These are phyloP conservation scores for Lagenorhynchus albirostris DNA, from an alignment of 2,113 vertebrate genomes.

Conservation along the genomic window DNA sequence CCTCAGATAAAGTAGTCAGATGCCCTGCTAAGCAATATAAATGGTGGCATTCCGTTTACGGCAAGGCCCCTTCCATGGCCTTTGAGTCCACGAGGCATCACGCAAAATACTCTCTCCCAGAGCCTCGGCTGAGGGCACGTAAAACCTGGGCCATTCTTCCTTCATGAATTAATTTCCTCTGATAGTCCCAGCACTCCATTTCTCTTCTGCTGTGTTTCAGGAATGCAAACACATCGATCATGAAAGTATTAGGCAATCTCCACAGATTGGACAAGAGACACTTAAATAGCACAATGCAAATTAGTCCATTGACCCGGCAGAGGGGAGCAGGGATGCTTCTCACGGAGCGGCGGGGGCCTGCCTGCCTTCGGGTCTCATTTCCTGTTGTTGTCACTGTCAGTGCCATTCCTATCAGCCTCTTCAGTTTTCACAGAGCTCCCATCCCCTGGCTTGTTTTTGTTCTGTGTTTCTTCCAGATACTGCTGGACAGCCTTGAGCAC, in stretches of 20 bases:
- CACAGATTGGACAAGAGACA: slow-evolving; percentile 56
- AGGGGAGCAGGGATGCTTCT: slow-evolving; percentile 55
- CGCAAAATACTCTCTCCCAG: slow-evolving; percentile 55
- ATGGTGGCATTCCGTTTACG: slow-evolving; percentile 59
- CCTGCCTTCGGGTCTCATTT: slow-evolving; percentile 75
- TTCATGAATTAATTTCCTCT: not conserved
- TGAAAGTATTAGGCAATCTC: slow-evolving; percentile 39
- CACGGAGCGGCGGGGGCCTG: slow-evolving; percentile 22
- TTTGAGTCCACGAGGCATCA: slow-evolving; percentile 16
- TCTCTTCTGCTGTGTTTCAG: slow-evolving; percentile 61
- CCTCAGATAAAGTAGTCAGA: slow-evolving; percentile 53
- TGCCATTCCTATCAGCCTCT: slow-evolving; percentile 76
- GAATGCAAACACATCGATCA: slow-evolving; percentile 55
- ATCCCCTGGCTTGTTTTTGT: slow-evolving; percentile 82
- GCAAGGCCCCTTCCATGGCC: slow-evolving; percentile 65
- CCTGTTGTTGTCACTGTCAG: slow-evolving; percentile 65
- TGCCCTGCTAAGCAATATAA: slow-evolving; percentile 23
- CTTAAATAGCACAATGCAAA: slow-evolving; percentile 59
- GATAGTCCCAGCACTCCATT: slow-evolving; percentile 34
- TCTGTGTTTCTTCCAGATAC: slow-evolving; percentile 90
- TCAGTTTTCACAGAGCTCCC: slow-evolving; percentile 78
- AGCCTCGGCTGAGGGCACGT: slow-evolving; percentile 13
- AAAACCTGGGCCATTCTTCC: slow-evolving; percentile 24
- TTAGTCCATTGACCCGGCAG: slow-evolving; percentile 66
- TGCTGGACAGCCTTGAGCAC: slow-evolving; percentile 92